A percentile compares a stretch with the other conserved stretches of the same genome.
phyloP scores from a whole-genome alignment of 1,140 invertebrate species.

The Agrilus planipennis region DNA sequence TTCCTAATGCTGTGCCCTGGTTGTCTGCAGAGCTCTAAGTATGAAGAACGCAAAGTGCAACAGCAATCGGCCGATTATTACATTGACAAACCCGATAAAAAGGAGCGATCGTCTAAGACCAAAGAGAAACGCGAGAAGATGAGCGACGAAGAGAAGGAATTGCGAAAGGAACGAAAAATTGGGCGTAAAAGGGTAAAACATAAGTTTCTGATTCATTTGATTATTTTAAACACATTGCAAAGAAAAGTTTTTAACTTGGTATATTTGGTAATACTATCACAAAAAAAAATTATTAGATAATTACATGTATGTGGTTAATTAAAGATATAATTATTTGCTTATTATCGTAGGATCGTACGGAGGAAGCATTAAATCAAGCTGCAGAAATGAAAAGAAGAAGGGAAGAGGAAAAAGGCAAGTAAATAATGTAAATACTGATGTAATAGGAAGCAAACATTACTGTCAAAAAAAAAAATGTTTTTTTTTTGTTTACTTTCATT shows the following conservation, averaged over 20 bases:
- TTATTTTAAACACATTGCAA: neutral
- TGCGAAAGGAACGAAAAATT: constrained; percentile 62
- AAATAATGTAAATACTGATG: too few species aligned
- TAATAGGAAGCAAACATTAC: too few species aligned
- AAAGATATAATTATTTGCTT: too few species aligned
- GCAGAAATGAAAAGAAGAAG: constrained; percentile 64
- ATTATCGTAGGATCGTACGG: constrained; percentile 50
- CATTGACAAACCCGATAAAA: constrained; percentile 44
- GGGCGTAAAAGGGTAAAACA: constrained; percentile 62
- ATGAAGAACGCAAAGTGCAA: constrained; percentile 40
- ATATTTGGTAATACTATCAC: too few species aligned
- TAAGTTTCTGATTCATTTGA: too few species aligned
- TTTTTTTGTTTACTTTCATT: too few species aligned
- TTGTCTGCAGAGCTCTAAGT: constrained; percentile 36
- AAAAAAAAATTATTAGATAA: too few species aligned
- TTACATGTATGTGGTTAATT: too few species aligned
- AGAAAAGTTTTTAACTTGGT: neutral
- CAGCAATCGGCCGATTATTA: constrained; percentile 21
- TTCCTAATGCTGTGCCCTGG: constrained; percentile 21
- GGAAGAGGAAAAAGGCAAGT: constrained; percentile 60
- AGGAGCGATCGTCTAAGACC: constrained; percentile 49
- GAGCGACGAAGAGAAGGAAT: constrained; percentile 53
- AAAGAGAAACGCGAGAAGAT: constrained; percentile 45
- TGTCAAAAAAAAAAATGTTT: too few species aligned
- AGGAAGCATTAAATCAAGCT: constrained; percentile 43